Conservation (phyloP, 2,797 vertebrate species). For the Sebastolobus alascanus region DNA sequence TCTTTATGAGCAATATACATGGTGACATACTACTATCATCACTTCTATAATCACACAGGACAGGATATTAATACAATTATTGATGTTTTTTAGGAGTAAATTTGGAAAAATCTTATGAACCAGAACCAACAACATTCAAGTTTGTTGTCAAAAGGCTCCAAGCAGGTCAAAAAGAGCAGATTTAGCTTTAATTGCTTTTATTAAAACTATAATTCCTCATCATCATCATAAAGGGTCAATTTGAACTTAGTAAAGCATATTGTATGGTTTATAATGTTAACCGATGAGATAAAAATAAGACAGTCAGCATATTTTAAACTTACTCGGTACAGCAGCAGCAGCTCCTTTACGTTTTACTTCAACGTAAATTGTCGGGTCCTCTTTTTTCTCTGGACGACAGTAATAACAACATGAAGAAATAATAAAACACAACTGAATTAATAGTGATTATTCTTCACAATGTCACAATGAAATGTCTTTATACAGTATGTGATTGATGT, state of each 20-base stretch:
- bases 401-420: too few species aligned
- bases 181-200: too few species aligned
- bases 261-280: neutral
- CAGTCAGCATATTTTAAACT: neutral
- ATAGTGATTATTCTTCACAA: neutral
- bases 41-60: neutral
- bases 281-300: neutral
- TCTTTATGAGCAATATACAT: neutral
- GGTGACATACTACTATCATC: neutral
- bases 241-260: neutral
- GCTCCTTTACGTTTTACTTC: neutral
- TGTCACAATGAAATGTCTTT: neutral
- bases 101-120: neutral
- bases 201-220: neutral
- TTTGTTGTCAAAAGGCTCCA: neutral
- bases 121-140: neutral
- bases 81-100: neutral
- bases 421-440: neutral
- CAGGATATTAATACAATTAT: neutral
- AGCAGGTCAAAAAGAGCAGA: neutral
- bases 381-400: conserved; percentile 24
- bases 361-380: neutral
- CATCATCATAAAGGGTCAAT: neutral
- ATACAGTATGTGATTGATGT: too few species aligned
- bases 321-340: neutral